Conservation (phyloP, 2,113 vertebrate species). For the Chloroceryle aenea region DNA sequence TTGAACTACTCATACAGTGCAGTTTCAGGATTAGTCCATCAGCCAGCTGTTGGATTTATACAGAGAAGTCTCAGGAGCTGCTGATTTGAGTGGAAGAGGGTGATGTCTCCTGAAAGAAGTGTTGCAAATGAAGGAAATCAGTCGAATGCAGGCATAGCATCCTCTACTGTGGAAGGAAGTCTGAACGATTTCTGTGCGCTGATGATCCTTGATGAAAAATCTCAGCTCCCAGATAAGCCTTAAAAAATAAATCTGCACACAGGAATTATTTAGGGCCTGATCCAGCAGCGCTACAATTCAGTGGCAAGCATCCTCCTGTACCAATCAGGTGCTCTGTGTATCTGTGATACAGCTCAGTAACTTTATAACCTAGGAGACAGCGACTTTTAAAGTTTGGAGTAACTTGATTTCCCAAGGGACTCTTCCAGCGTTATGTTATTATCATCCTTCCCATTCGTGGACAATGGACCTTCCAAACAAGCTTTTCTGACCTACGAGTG, state of each 20-base stretch:
- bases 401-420: neutral
- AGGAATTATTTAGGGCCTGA: neutral
- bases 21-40: neutral
- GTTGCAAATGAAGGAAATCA: neutral
- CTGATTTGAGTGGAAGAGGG: neutral
- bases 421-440: neutral
- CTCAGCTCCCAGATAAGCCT: neutral
- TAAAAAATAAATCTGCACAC: neutral
- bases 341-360: neutral
- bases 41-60: neutral
- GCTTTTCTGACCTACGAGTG: neutral
- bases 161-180: neutral
- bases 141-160: fast-evolving
- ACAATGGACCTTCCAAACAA: neutral
- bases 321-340: neutral
- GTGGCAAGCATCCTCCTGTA: neutral
- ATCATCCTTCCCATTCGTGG: neutral
- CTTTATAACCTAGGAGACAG: neutral
- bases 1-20: neutral
- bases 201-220: neutral
- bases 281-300: neutral
- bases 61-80: neutral
- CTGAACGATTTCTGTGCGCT: neutral
- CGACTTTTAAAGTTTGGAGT: neutral
- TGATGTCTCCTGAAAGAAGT: neutral